Conservation (phyloP, 2,888 invertebrate genomes). For the Callosobruchus maculatus region DNA sequence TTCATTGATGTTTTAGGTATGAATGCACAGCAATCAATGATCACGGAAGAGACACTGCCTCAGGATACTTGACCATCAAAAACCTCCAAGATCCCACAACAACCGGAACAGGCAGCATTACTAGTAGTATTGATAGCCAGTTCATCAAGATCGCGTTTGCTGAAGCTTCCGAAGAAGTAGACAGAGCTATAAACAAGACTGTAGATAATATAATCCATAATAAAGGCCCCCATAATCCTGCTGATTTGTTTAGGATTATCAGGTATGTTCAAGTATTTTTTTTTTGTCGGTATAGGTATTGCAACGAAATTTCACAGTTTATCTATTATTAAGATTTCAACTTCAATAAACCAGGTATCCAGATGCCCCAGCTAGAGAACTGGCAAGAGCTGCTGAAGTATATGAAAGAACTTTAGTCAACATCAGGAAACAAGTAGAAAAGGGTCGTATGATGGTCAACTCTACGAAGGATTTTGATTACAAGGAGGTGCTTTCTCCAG, state of each 20-base stretch:
- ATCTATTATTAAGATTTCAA: too few relatives aligned
- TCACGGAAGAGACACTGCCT: conserved; percentile 74
- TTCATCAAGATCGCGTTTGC: conserved; percentile 77
- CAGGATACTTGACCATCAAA: conserved; percentile 71
- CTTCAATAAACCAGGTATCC: conserved; percentile 65
- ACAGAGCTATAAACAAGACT: conserved; percentile 84
- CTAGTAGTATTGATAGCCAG: conserved; percentile 53
- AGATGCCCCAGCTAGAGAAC: conserved; percentile 76
- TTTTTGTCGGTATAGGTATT: too few relatives aligned
- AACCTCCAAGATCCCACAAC: conserved; percentile 51
- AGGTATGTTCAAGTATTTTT: background rate
- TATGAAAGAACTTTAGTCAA: conserved; percentile 90
- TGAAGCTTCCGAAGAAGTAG: conserved; percentile 80
- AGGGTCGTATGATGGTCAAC: conserved; percentile 60
- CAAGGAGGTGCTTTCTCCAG: conserved; percentile 76
- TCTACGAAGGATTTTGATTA: conserved; percentile 70
- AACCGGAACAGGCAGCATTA: background rate
- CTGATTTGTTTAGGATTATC: conserved; percentile 61
- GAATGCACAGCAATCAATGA: conserved; percentile 83
- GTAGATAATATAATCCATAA: conserved; percentile 68
- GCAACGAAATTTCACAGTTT: too few relatives aligned
- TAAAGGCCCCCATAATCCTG: conserved; percentile 53
- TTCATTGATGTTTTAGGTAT: conserved; percentile 49
- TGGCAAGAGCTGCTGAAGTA: conserved; percentile 91
- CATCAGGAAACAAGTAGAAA: conserved; percentile 74